These are phyloP conservation scores for Dascillus cervinus DNA, from an alignment of 2,888 invertebrate genomes.

Conservation along the genomic window DNA sequence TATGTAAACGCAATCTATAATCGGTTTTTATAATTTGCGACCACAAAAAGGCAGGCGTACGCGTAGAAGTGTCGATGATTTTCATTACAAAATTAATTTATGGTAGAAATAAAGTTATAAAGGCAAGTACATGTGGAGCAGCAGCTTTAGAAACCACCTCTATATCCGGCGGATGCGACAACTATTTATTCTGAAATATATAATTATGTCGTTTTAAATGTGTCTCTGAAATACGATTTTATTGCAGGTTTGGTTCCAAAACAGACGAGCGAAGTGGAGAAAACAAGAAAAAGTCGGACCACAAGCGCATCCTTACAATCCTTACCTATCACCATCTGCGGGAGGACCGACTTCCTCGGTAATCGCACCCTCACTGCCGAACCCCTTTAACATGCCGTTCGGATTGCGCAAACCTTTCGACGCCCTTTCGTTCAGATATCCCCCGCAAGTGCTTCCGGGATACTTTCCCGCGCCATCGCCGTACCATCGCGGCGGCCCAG, in stretches of 20 bases:
- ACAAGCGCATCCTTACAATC: slow-evolving; percentile 83
- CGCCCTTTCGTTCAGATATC: slow-evolving; percentile 65
- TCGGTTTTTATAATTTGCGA: no score
- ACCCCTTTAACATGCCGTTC: slow-evolving; percentile 76
- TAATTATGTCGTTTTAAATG: not conserved
- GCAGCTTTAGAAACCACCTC: no score
- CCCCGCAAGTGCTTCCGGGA: slow-evolving; percentile 51
- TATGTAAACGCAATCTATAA: no score
- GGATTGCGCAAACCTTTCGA: slow-evolving; percentile 69
- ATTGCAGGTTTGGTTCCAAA: slow-evolving; percentile 89
- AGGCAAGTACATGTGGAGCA: no score
- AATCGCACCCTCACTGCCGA: slow-evolving; percentile 67
- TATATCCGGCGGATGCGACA: no score
- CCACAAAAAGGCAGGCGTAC: no score
- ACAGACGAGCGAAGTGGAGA: slow-evolving; percentile 85
- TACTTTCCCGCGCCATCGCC: slow-evolving; percentile 48
- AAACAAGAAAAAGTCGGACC: slow-evolving; percentile 91
- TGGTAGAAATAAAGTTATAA: no score
- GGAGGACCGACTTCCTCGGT: slow-evolving; percentile 57
- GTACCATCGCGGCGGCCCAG: slow-evolving; percentile 54
- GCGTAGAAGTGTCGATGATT: no score
- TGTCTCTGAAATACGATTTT: slow-evolving; percentile 19
- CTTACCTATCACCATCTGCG: slow-evolving; percentile 63
- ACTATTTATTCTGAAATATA: no score
- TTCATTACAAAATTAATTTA: no score